These are phyloP conservation scores for Enteromius fasciolatus DNA, from an alignment of 2,797 vertebrate genomes.

Conservation along the genomic window DNA sequence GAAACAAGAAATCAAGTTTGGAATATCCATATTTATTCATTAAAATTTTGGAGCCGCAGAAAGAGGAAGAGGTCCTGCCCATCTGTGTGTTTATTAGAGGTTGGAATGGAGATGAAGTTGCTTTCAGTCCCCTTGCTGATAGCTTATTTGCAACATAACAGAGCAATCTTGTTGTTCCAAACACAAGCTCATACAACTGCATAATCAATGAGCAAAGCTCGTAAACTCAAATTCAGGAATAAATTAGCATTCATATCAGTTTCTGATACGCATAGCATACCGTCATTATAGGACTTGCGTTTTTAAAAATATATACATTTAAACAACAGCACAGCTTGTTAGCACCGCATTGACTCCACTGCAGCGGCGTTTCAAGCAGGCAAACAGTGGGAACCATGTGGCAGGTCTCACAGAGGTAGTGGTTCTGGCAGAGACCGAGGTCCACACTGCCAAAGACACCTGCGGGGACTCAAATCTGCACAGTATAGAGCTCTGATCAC, in stretches of 20 bases:
- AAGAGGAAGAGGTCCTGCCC: slow-evolving; percentile 41
- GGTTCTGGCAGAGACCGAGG: slow-evolving; percentile 45
- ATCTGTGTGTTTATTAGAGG: slow-evolving; percentile 50
- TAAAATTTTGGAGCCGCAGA: slow-evolving; percentile 37
- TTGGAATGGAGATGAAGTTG: slow-evolving; percentile 43
- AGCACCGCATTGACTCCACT: slow-evolving; percentile 40
- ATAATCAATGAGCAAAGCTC: slow-evolving; percentile 49
- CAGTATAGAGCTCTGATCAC: slow-evolving; percentile 5
- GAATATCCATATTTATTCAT: slow-evolving; percentile 36
- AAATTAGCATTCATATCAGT: slow-evolving; percentile 21
- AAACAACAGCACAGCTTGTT: slow-evolving; percentile 35
- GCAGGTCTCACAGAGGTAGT: slow-evolving; percentile 34
- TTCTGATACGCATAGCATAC: background rate
- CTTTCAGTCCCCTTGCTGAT: slow-evolving; percentile 39
- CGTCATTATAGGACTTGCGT: background rate
- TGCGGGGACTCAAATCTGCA: slow-evolving; percentile 38
- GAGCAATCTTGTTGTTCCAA: slow-evolving; percentile 52
- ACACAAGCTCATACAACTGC: slow-evolving; percentile 37
- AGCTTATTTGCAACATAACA: slow-evolving; percentile 55
- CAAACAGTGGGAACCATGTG: slow-evolving; percentile 23
- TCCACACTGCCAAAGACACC: slow-evolving; percentile 48
- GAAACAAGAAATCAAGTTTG: slow-evolving; percentile 34
- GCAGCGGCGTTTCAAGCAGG: slow-evolving; percentile 24
- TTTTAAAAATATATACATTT: background rate
- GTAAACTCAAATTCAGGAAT: slow-evolving; percentile 19